These are phyloP conservation scores for rabbit (Oryctolagus cuniculus) DNA, from an alignment of 2,113 vertebrate species.

Conservation along the genomic window mOryCun1.1 NC_091447.1:27116501-27117000, in stretches of 20 bases:
- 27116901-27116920: background rate
- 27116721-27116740: background rate
- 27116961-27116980: background rate
- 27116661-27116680: background rate
- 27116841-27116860: background rate
- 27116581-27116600: background rate
- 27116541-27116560: background rate
- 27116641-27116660: background rate
- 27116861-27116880: background rate
- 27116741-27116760: background rate
- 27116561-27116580: conserved; percentile 21
- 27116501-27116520: conserved; percentile 18
- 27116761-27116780: no score
- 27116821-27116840: background rate
- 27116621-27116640: background rate
- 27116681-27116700: background rate
- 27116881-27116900: background rate
- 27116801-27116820: background rate
- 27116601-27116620: background rate
- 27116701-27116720: background rate
- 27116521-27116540: background rate
- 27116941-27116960: background rate
- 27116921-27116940: no score
- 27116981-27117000: background rate
- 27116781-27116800: background rate